Conservation (phyloP, 2,113 vertebrate species). For the Anarrhichthys ocellatus region DNA sequence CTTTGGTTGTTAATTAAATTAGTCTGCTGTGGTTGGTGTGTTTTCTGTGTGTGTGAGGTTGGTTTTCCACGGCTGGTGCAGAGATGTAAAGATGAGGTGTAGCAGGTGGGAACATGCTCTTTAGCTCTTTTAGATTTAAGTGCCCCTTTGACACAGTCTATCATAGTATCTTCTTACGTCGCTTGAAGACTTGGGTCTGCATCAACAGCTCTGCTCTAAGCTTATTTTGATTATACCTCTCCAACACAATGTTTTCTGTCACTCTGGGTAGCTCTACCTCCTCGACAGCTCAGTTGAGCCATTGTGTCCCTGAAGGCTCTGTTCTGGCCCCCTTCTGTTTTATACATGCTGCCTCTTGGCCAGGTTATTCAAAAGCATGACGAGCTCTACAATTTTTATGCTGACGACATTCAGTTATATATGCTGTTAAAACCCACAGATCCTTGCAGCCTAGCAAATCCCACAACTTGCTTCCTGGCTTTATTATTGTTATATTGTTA, state of each 20-base stretch:
- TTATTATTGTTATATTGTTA: background rate
- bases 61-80: no score
- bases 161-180: background rate
- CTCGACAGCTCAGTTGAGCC: background rate
- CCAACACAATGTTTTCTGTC: background rate
- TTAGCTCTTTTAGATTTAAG: background rate
- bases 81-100: no score
- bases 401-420: background rate
- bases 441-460: background rate
- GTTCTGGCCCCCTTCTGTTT: background rate
- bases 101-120: no score
- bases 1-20: no score
- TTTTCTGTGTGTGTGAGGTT: no score
- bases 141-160: background rate
- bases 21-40: no score
- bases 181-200: background rate
- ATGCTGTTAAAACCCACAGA: background rate
- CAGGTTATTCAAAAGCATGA: background rate
- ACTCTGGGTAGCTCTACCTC: background rate
- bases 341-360: background rate
- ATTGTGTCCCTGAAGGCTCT: background rate
- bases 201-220: background rate
- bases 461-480: background rate
- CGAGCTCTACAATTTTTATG: background rate
- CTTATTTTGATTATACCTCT: background rate